phyloP scores from a whole-genome alignment of 2,888 invertebrate species.

The Halictus ligatus region DNA sequence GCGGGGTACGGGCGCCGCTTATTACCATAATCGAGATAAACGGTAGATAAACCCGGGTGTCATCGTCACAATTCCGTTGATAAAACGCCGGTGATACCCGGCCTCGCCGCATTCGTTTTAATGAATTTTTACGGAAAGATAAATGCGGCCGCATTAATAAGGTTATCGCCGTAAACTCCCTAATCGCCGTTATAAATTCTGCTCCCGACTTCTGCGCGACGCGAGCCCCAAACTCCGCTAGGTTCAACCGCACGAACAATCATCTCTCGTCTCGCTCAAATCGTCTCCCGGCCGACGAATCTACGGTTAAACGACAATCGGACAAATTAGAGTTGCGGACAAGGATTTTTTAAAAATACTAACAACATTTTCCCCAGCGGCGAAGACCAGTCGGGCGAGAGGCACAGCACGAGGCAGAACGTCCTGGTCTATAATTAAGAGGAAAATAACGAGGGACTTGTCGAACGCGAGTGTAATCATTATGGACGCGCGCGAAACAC shows the following conservation, averaged over 20 bases:
- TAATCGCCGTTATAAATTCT: slow-evolving; percentile 54
- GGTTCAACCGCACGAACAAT: neutral
- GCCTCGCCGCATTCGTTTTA: slow-evolving; percentile 33
- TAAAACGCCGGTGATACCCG: slow-evolving; percentile 39
- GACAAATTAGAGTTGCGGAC: neutral
- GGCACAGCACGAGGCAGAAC: slow-evolving; percentile 23
- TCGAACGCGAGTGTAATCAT: slow-evolving; percentile 77
- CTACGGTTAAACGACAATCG: neutral
- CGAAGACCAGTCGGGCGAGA: neutral
- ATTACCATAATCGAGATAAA: slow-evolving; percentile 68
- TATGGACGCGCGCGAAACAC: slow-evolving; percentile 78
- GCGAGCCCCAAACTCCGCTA: neutral
- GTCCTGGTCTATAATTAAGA: slow-evolving; percentile 68
- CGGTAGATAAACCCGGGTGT: slow-evolving; percentile 60
- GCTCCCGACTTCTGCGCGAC: slow-evolving; percentile 9
- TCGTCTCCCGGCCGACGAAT: neutral
- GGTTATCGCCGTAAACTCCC: slow-evolving; percentile 53
- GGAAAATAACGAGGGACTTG: slow-evolving; percentile 75
- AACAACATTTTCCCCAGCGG: neutral
- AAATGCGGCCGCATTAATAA: slow-evolving; percentile 56
- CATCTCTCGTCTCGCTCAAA: neutral
- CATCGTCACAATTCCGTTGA: slow-evolving; percentile 58
- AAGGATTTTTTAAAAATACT: no score
- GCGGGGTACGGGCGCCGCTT: slow-evolving; percentile 52
- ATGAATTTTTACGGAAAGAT: slow-evolving; percentile 61